A percentile compares a stretch with the other conserved stretches of the same genome.
These are phyloP conservation scores for Gallinago undulata DNA, from an alignment of 2,113 vertebrate species.

Conservation along the genomic window DNA sequence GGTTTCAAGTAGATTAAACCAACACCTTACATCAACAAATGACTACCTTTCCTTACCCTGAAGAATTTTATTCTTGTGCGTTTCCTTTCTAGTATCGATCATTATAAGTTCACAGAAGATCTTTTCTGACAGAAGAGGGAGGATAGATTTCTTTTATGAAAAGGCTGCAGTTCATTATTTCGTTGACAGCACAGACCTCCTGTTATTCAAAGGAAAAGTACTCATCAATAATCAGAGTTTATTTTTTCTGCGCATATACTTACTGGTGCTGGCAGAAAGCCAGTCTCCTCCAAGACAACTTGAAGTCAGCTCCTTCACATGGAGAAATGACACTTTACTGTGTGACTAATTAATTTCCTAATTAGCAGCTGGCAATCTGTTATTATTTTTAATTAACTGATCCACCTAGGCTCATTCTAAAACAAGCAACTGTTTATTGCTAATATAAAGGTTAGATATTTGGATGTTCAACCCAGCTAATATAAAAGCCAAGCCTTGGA, in stretches of 20 bases:
- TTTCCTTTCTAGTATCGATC: not conserved
- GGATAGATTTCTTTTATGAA: not conserved
- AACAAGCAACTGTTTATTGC: not conserved
- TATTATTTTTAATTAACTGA: slow-evolving; percentile 42
- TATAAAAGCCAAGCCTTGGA: not conserved
- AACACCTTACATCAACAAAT: not conserved
- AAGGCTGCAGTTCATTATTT: not conserved
- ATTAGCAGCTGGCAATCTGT: not conserved
- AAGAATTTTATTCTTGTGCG: not conserved
- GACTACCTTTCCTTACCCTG: not conserved
- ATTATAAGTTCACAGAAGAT: not conserved
- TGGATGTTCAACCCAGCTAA: not conserved
- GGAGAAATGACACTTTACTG: not conserved
- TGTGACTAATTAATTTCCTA: slow-evolving; percentile 33
- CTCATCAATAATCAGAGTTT: not conserved
- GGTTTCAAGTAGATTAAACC: not conserved
- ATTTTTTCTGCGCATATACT: not conserved
- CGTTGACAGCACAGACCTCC: not conserved
- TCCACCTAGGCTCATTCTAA: not conserved
- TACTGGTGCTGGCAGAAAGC: not conserved
- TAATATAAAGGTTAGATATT: not conserved
- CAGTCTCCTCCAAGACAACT: not conserved
- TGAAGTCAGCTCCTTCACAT: not conserved
- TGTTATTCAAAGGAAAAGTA: not conserved
- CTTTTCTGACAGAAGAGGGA: not conserved